A percentile compares a stretch with the other conserved stretches of the same genome.
Conservation (phyloP, 2,113 vertebrate genomes). For the Eolophus roseicapilla region DNA sequence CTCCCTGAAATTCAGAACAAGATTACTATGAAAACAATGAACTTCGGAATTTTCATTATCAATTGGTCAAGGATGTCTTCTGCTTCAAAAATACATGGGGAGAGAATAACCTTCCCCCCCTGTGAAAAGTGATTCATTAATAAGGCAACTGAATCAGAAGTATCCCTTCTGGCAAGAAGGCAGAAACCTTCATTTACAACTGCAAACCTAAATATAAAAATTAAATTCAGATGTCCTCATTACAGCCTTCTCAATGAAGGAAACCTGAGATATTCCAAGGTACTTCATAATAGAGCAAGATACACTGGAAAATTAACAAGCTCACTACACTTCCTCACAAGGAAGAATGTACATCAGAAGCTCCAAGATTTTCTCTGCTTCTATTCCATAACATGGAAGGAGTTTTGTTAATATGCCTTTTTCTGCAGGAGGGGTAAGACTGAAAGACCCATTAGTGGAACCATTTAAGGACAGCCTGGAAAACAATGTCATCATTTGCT, state of each 20-base stretch:
- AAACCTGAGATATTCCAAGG: neutral
- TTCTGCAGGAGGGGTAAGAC: fast-evolving
- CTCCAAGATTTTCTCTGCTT: neutral
- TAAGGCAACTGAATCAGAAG: neutral
- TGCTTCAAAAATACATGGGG: neutral
- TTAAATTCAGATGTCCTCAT: neutral
- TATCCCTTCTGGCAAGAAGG: neutral
- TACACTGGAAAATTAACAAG: neutral
- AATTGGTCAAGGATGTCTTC: neutral
- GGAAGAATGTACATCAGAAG: neutral
- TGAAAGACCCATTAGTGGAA: neutral
- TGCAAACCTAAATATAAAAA: neutral
- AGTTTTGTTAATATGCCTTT: neutral
- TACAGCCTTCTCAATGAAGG: neutral
- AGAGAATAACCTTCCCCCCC: neutral
- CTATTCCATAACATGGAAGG: neutral
- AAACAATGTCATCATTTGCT: neutral
- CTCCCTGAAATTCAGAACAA: neutral
- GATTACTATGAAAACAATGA: neutral
- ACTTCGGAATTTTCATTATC: neutral
- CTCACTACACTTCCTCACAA: neutral
- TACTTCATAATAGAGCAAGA: neutral
- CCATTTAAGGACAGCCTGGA: neutral
- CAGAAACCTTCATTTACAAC: neutral
- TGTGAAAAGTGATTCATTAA: neutral